Conservation (phyloP, 2,113 vertebrate species). For the Centropristis striata region DNA sequence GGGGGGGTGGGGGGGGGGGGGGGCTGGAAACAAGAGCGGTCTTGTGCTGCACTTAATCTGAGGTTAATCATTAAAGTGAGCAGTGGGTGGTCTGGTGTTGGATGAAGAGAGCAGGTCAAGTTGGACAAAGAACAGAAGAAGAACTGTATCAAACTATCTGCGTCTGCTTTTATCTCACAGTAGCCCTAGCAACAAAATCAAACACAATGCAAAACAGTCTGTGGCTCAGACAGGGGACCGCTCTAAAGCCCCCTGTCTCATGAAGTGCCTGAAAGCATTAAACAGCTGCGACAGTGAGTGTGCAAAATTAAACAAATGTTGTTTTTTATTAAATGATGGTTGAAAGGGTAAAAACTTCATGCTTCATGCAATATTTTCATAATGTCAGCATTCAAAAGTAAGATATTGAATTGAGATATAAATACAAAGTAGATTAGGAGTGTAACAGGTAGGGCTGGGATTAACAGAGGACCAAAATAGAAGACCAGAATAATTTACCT, state of each 20-base stretch:
- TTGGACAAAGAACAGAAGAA: conserved; percentile 60
- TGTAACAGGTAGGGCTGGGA: too few relatives aligned
- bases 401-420: not conserved
- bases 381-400: not conserved
- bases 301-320: too few relatives aligned
- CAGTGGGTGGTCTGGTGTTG: conserved; percentile 61
- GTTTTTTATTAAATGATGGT: too few relatives aligned
- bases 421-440: not conserved
- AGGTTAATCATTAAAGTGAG: conserved; percentile 67
- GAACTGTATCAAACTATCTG: conserved; percentile 45
- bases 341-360: too few relatives aligned
- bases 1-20: conserved; percentile 14
- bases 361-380: not conserved
- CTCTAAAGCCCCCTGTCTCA: not conserved
- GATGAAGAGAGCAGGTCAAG: conserved; percentile 44
- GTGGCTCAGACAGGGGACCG: not conserved
- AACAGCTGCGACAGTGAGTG: too few relatives aligned
- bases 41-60: conserved; percentile 69
- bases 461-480: too few relatives aligned
- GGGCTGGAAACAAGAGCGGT: conserved; percentile 51
- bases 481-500: too few relatives aligned
- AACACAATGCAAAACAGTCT: conserved; percentile 53
- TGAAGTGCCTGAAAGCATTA: not conserved
- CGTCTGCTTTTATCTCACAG: conserved; percentile 54
- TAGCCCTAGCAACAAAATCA: conserved; percentile 62